Base-by-base conservation (phyloP, 2,888 invertebrate genomes). In the Erynnis tages region DNA sequence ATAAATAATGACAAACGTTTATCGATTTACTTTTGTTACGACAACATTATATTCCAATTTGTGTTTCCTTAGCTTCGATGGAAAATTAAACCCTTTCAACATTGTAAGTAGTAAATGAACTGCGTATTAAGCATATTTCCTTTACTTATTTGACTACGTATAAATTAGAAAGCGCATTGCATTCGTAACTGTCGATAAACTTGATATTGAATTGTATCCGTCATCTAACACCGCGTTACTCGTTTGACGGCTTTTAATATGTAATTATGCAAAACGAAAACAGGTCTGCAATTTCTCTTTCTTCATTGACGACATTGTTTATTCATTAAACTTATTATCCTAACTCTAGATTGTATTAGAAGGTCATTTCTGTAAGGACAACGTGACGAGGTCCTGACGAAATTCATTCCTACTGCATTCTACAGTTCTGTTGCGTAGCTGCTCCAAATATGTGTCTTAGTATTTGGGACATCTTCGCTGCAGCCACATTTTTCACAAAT, bases 181-280 rank as follows among this genome's bases (percentile, higher is more conserved):
- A 34, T 4, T 17, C 17, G 50, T 34, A 34, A 41, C 50, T 44
- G 50, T 32, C 21, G 21, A 52, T 52, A 44, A 44, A 44, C 50
- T 52, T 52, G 50, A 44, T 52, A 52, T 52, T 52, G 50, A 52
- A 52, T 52, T 52, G 44, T 44, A 52, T 52, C 43, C 50, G 50
- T 50, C 43, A 50, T 43, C 44, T 35, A 43, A 52, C 37, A 52
- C 50, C 29, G 50, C 16, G 37, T 52, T 52, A 44, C 52, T 37
- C 16, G 52, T 52, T 52, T 2, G 52, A 52, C 52, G 5, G 37
- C 52, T 52, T 52, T 44, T 52, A 52, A 52, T 52, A 52, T 44
- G 44, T 52, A 52, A 52, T 44, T 52, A 52, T 52, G 52, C 52
- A 37, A 52, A 52, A 44, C 37, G 37, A 52, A 38, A 52, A 44